A percentile compares a stretch with the other conserved stretches of the same genome.
Evolutionary conservation across 2,113 vertebrate genomes (phyloP).

Genomic region (Hiodon tergisus): DNA sequence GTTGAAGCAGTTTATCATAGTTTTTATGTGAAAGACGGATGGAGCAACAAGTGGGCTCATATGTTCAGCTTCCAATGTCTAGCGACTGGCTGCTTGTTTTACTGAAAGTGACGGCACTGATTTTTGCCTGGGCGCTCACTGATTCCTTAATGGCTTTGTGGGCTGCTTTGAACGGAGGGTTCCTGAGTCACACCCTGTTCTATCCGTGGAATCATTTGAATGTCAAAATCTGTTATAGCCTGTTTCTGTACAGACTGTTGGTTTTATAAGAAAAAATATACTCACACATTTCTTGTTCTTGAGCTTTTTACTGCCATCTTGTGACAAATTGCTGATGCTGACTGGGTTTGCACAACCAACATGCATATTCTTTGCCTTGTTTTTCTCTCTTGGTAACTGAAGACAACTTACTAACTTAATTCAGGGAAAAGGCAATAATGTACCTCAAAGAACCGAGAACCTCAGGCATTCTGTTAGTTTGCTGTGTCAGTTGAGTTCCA

Average conservation of each 20-base stretch:
- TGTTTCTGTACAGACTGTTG: too few relatives aligned
- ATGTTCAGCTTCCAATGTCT: background rate
- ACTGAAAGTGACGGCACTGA: background rate
- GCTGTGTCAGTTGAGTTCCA: background rate
- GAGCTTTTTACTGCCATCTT: constrained; percentile 39
- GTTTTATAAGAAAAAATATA: background rate
- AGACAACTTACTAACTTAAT: too few relatives aligned
- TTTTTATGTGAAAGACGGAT: too few relatives aligned
- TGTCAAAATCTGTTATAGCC: too few relatives aligned
- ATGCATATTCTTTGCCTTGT: background rate
- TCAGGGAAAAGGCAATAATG: too few relatives aligned
- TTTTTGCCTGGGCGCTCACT: background rate
- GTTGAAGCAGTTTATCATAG: too few relatives aligned
- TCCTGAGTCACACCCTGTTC: too few relatives aligned
- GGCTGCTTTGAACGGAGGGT: background rate
- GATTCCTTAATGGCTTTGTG: background rate
- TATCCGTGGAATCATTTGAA: too few relatives aligned
- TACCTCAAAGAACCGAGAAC: too few relatives aligned
- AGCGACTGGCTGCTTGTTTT: background rate
- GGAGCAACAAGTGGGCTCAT: background rate
- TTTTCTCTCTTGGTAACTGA: background rate
- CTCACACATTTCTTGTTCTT: background rate
- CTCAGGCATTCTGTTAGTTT: too few relatives aligned
- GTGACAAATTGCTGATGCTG: constrained; percentile 33
- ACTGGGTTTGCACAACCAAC: background rate